These are phyloP conservation scores for Pristionchus fissidentatus DNA, from an alignment of 2,888 invertebrate species.

Conservation along the genomic window DNA sequence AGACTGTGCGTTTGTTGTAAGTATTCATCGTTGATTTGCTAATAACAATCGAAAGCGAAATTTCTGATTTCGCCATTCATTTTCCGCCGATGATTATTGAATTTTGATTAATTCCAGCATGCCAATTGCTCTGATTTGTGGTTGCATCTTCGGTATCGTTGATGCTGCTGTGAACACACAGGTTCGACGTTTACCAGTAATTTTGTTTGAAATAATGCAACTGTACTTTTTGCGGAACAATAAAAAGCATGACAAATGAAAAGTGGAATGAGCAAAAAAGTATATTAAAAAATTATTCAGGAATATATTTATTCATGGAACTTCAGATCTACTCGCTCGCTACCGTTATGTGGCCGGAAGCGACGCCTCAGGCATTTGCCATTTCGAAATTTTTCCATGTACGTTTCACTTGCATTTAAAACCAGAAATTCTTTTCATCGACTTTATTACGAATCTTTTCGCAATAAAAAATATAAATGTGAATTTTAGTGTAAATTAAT, in stretches of 20 bases:
- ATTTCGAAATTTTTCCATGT: constrained; percentile 56
- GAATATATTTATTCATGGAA: too few relatives aligned
- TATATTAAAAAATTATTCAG: too few relatives aligned
- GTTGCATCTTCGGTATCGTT: constrained; percentile 50
- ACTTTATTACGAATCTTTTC: neutral
- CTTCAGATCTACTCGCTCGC: constrained; percentile 53
- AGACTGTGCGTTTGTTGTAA: too few relatives aligned
- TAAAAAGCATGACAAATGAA: too few relatives aligned
- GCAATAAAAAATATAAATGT: neutral
- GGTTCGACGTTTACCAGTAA: neutral
- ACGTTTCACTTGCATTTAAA: neutral
- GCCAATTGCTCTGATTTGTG: constrained; percentile 51
- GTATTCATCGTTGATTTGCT: too few relatives aligned
- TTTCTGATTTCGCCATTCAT: too few relatives aligned
- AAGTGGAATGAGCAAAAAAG: too few relatives aligned
- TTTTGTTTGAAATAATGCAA: neutral
- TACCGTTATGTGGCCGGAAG: constrained; percentile 36
- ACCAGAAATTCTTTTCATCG: neutral
- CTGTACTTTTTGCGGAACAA: too few relatives aligned
- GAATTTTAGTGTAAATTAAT: neutral
- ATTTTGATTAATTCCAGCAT: constrained; percentile 35
- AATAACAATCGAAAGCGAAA: too few relatives aligned
- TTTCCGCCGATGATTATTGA: too few relatives aligned
- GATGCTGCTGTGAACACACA: constrained; percentile 54
- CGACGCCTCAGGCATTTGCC: constrained; percentile 53